A percentile compares a stretch with the other conserved stretches of the same genome.
Conservation (phyloP, 2,888 invertebrate species). For the Serrognathus titanus region DNA sequence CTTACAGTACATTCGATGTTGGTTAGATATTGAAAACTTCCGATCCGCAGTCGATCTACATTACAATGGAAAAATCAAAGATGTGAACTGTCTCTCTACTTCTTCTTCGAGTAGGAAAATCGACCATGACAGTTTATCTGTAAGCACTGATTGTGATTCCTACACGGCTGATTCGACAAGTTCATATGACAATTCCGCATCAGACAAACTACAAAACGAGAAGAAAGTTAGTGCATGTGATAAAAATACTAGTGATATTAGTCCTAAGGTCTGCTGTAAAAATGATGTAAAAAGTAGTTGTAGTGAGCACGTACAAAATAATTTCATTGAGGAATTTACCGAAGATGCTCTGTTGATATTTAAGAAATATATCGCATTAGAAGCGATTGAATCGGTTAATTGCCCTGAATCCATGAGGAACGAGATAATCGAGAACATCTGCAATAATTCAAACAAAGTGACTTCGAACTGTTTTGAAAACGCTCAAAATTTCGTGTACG, state of each 20-base stretch:
- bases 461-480: constrained; percentile 69
- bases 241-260: constrained; percentile 41
- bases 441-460: constrained; percentile 61
- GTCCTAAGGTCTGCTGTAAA: constrained; percentile 32
- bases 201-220: constrained; percentile 9
- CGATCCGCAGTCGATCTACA: constrained; percentile 44
- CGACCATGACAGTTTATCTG: constrained; percentile 48
- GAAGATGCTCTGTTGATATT: constrained; percentile 70
- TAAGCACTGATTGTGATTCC: constrained; percentile 49
- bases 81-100: constrained; percentile 22
- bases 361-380: constrained; percentile 72
- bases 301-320: constrained; percentile 17
- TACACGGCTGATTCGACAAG: constrained; percentile 44
- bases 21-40: constrained; percentile 72
- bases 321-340: constrained; percentile 36
- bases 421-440: constrained; percentile 64
- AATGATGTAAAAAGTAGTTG: constrained; percentile 21
- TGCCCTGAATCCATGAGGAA: constrained; percentile 58
- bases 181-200: constrained; percentile 39
- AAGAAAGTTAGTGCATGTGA: constrained; percentile 33
- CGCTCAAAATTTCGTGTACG: constrained; percentile 64
- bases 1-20: constrained; percentile 66
- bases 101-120: constrained; percentile 32
- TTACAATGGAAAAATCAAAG: constrained; percentile 8
- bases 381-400: constrained; percentile 59